Evolutionary conservation across 2,797 vertebrate species (phyloP).

Genomic region (Catostomus latipinnis): DNA sequence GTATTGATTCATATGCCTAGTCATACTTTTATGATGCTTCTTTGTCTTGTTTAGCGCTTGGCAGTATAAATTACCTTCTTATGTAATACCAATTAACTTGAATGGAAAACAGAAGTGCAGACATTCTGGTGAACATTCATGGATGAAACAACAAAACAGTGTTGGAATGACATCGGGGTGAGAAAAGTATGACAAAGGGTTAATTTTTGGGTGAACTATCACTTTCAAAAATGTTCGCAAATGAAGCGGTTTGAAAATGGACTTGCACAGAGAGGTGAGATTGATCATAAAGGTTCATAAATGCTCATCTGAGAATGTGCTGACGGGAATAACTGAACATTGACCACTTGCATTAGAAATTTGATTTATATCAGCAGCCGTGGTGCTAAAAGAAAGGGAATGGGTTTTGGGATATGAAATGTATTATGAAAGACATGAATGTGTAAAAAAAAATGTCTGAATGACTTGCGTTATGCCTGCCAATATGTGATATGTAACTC

Average conservation of each 20-base stretch:
- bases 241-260: slow-evolving; percentile 73
- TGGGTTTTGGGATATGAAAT: slow-evolving; percentile 64
- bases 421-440: slow-evolving; percentile 61
- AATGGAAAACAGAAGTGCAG: background rate
- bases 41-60: background rate
- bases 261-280: slow-evolving; percentile 69
- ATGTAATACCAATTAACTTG: background rate
- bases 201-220: slow-evolving; percentile 34
- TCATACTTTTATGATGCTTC: background rate
- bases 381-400: slow-evolving; percentile 8
- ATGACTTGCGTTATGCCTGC: slow-evolving; percentile 29
- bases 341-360: slow-evolving; percentile 74
- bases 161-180: background rate
- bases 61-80: background rate
- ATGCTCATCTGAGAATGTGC: slow-evolving; percentile 76
- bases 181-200: slow-evolving; percentile 24
- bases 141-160: background rate
- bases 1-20: background rate
- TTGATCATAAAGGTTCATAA: slow-evolving; percentile 79
- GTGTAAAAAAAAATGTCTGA: slow-evolving; percentile 20
- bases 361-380: slow-evolving; percentile 75
- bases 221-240: slow-evolving; percentile 75
- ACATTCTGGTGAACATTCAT: background rate
- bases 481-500: slow-evolving; percentile 39
- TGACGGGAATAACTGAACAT: slow-evolving; percentile 77